Evolutionary conservation across 2,888 invertebrate species (phyloP).

Genomic region (Chymomyza amoena): DNA sequence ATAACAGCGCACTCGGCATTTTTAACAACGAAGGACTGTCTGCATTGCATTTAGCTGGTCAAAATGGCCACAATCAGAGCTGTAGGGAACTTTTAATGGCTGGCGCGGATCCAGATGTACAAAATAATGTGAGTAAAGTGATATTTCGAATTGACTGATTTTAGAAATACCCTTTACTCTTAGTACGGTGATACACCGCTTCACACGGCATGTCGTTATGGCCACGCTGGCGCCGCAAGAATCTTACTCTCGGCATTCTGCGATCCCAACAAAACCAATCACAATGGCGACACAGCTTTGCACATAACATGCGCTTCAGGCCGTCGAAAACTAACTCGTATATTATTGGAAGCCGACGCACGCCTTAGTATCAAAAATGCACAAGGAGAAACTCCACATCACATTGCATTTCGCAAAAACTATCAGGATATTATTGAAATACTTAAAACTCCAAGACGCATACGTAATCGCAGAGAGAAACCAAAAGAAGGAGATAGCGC

Average conservation of each 20-base stretch:
- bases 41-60: conserved; percentile 95
- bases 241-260: conserved; percentile 95
- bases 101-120: conserved; percentile 91
- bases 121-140: conserved; percentile 87
- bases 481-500: conserved; percentile 47
- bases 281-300: conserved; percentile 96
- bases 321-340: conserved; percentile 91
- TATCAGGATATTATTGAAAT: conserved; percentile 91
- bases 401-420: conserved; percentile 93
- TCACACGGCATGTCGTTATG: conserved; percentile 96
- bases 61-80: conserved; percentile 98
- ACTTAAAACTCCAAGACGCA: conserved; percentile 80
- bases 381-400: conserved; percentile 89
- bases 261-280: conserved; percentile 92
- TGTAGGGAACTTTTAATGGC: conserved; percentile 92
- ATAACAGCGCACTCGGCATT: conserved; percentile 82
- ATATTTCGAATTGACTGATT: background rate
- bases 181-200: conserved; percentile 97
- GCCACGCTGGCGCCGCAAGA: conserved; percentile 96
- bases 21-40: conserved; percentile 93
- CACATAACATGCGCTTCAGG: conserved; percentile 98
- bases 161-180: conserved; percentile 53
- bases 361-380: conserved; percentile 82
- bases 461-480: conserved; percentile 60
- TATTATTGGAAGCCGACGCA: conserved; percentile 92